Evolutionary conservation across 2,797 vertebrate genomes (phyloP).

Genomic region (Adrianichthys oophorus): DNA sequence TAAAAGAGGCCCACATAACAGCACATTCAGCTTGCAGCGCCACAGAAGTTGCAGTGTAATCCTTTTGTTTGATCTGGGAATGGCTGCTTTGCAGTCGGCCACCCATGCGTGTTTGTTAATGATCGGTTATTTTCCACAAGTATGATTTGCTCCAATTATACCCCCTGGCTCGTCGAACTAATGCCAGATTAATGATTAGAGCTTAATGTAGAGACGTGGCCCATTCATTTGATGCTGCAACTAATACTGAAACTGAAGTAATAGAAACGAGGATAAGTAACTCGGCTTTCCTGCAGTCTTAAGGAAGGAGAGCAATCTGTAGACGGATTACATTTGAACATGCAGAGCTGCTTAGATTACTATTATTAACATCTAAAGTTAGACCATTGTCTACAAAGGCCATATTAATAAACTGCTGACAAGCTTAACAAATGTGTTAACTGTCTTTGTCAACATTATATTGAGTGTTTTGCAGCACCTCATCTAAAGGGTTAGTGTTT

Average conservation of each 20-base stretch:
- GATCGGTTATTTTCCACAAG: slow-evolving; percentile 63
- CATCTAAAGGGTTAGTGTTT: no score
- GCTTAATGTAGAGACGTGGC: slow-evolving; percentile 60
- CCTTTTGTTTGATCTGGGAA: slow-evolving; percentile 38
- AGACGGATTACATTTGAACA: slow-evolving; percentile 40
- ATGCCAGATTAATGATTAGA: slow-evolving; percentile 68
- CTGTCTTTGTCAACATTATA: no score
- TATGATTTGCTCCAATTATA: slow-evolving; percentile 57
- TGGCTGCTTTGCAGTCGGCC: slow-evolving; percentile 38
- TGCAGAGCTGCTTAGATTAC: neutral
- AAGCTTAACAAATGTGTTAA: no score
- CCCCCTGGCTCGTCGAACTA: slow-evolving; percentile 58
- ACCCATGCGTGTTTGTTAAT: slow-evolving; percentile 54
- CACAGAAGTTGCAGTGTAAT: slow-evolving; percentile 32
- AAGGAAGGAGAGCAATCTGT: slow-evolving; percentile 18
- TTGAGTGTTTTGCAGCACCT: no score
- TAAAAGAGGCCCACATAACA: slow-evolving; percentile 1
- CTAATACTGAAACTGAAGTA: slow-evolving; percentile 54
- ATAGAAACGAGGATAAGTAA: slow-evolving; percentile 40
- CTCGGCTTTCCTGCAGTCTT: slow-evolving; percentile 35
- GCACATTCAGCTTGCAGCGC: slow-evolving; percentile 3
- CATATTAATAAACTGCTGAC: no score
- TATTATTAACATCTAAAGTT: no score
- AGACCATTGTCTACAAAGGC: no score
- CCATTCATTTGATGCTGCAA: slow-evolving; percentile 66